Evolutionary conservation across 1,140 invertebrate species (phyloP), one percentile per base, ranked within the genome.

Genomic region (Nephotettix cincticeps): DNA sequence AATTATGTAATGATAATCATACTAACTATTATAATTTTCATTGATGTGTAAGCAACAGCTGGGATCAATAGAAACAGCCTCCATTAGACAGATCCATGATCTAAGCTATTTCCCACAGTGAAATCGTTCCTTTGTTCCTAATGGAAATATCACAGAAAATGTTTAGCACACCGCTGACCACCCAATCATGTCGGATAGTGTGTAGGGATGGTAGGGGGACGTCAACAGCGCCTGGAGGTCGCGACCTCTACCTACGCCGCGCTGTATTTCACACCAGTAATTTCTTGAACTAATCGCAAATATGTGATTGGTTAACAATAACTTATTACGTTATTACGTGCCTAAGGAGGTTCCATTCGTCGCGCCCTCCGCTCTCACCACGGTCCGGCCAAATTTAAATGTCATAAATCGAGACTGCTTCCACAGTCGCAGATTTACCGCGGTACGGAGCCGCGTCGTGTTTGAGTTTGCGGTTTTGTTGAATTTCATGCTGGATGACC

Each of bases 271-370:
- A 61, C 56, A 61, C 56, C n/a, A 21, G 56, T 61, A 61, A 61
- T 61, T 61, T 61, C 56, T 61, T 9, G 56, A 61, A 61, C 56
- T 61, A 61, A 61, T 61, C 56, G 56, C 56, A 61, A 61, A 61
- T 61, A 61, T 61, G 56, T 61, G 56, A 61, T 61, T 61, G 56
- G 56, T 61, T 61, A 61, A 61, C 56, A 61, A 61, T 61, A 61
- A 61, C 56, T 61, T 61, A 61, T 61, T 61, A 61, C 56, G 56
- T 61, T 61, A 61, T 29, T 61, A 61, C 56, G 56, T 61, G 56
- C 56, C 27, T 61, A 51, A 19, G 23, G 21, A 61, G 56, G 13
- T 4, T 9, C 56, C 56, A 61, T 61, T 61, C 56, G 56, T 61
- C 56, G 23, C 9, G 56, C 23, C 6, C 4, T 13, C 36, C n/a